Evolutionary conservation across 2,888 invertebrate genomes (phyloP), one percentile per base, ranked within the genome.

Genomic region (Marronus borbonicus): DNA sequence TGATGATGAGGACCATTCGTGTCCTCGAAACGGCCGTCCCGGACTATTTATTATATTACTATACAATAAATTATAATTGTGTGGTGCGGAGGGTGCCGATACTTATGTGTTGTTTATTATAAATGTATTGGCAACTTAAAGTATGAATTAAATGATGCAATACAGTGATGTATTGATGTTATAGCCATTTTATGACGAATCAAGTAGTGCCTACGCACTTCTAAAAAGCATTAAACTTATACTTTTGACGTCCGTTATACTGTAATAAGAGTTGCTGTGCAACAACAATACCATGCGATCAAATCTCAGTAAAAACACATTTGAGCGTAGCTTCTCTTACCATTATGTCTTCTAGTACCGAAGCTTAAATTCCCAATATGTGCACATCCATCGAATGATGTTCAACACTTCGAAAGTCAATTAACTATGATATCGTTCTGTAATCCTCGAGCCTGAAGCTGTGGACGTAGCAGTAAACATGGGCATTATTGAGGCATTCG

Each of bases 401-500:
- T 58, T 55, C 55, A 31, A 55, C 52, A 55, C 70, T 70, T 36
- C 36, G 36, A 70, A 55, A 70, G 70, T 55, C 70, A 70, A 55
- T 70, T 70, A 70, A 55, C 52, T 55, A 55, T 17, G 55, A 70
- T 70, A 55, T 70, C 55, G 52, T 55, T 55, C 31, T 55, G 31
- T 70, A 70, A 55, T 70, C 52, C 55, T 70, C n/a, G 55, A 55
- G 12, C 14, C 31, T 55, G 36, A 70, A 55, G 70, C 70, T 31
- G 70, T 55, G 28, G 36, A 70, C n/a, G 10, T 55, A 17, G 70
- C 70, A 55, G 31, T 70, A 70, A 70, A 70, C 55, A 70, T 55
- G 70, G 17, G 55, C 52, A 70, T 52, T 70, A 70, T 70, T 70
- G 36, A 36, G 55, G n/a, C 55, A 70, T 55, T 70, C 52, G 55